phyloP scores from a whole-genome alignment of 2,888 invertebrate genomes.

The Agonopterix heracliana region DNA sequence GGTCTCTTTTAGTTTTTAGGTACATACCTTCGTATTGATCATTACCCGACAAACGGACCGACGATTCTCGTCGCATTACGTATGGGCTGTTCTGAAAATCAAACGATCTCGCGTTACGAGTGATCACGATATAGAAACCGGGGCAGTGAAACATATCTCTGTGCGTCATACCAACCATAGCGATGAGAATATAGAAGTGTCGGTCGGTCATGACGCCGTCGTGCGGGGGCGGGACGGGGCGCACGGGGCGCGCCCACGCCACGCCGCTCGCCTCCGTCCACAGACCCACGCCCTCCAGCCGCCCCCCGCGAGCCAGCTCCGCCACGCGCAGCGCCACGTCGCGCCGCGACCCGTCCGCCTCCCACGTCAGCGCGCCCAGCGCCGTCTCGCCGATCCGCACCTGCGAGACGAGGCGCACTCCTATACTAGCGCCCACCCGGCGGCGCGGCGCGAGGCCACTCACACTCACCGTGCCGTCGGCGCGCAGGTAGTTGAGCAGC shows the following conservation, averaged over 20 bases:
- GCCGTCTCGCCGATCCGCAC: not conserved
- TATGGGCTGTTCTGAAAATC: constrained; percentile 86
- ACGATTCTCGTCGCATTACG: constrained; percentile 86
- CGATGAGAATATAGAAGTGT: constrained; percentile 58
- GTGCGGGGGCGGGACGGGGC: constrained; percentile 31
- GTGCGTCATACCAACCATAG: constrained; percentile 24
- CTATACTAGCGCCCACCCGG: not conserved
- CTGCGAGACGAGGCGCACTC: too few species aligned
- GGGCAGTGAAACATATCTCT: too few species aligned
- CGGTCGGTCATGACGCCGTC: constrained; percentile 55
- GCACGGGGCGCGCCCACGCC: constrained; percentile 35
- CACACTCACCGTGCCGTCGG: constrained; percentile 28
- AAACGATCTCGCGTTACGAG: not conserved
- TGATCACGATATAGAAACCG: not conserved
- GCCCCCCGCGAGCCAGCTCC: constrained; percentile 51
- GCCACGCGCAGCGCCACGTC: constrained; percentile 38
- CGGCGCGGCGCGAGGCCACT: constrained; percentile 14
- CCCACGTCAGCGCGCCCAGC: constrained; percentile 29
- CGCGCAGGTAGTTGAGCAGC: constrained; percentile 58
- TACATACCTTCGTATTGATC: constrained; percentile 84
- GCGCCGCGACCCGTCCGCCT: constrained; percentile 38
- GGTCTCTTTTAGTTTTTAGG: too few species aligned
- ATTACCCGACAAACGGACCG: constrained; percentile 81
- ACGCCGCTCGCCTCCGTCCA: constrained; percentile 44
- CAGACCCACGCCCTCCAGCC: constrained; percentile 34